Evolutionary conservation across 1,140 invertebrate genomes (phyloP), one percentile per base, ranked within the genome.

Genomic region (Tribolium madens): DNA sequence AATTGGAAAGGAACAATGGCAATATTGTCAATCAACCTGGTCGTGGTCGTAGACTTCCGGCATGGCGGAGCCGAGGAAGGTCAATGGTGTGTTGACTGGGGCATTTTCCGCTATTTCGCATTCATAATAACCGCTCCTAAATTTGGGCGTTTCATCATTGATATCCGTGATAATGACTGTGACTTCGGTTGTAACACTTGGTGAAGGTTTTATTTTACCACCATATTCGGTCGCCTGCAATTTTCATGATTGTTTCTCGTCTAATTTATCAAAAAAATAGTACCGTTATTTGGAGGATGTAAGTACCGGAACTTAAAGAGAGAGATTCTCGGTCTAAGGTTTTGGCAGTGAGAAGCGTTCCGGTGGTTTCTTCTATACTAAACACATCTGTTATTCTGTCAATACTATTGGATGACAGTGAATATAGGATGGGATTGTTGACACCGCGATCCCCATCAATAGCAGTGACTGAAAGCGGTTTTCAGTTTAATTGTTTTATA

Each of bases 101-200:
- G 96, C 92, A 87, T 98, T 97, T 88, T 98, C 97, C 47, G 94
- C 91, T 31, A 99, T 93, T 88, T 97, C 95, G 21, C 95, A 96
- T 12, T 93, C 88, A 87, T 98, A 98, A 72, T 88, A 85, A 0
- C 87, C 80, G 81, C 92, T 94, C 42, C 92, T 89, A 84, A 98
- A 99, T 42, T 88, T 91, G 4, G 97, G 97, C 1, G 90, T 93
- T 87, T 98, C 96, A 87, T 98, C 97, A 85, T 98, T 98, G 0
- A 98, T 92, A 87, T 99, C 97, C n/a, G 92, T 93, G 5, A 99
- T 88, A 73, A 97, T 96, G 31, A 99, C 91, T 0, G 96, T 98
- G 0, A 98, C 93, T 87, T 98, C 95, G 0, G 96, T 98, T 4
- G 91, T 92, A 0, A 93, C 92, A 68, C 90, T 93, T 0, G 94